Base-by-base conservation (phyloP, 2,113 vertebrate genomes). In the Trogon melanurus region DNA sequence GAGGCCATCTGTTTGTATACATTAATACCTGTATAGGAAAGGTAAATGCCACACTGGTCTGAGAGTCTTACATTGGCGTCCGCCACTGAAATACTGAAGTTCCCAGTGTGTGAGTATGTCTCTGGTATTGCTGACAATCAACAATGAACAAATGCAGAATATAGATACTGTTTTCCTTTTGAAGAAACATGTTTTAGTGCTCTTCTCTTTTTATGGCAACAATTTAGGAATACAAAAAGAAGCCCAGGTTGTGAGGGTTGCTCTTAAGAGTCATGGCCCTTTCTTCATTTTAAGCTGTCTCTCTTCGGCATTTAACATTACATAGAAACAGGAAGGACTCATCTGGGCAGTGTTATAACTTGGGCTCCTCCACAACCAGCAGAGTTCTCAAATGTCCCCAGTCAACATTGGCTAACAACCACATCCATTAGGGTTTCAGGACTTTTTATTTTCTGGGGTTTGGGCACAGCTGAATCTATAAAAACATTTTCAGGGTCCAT, bases 111-210 rank as follows among this genome's bases (percentile, higher is more conserved):
- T 30, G 11, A 6, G 4, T 29, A 8, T 8, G 6, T 44, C 36
- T 27, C 17, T 64, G 34, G 19, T 53, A 36, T 58, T 85, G 62
- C 50, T 74, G 26, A 58, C 34, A 54, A 62, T 9, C 44, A 50
- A 85, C 70, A 79, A 62, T 1, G 3, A 57, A 72, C 2, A 78
- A 69, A 69, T 6, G 2, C 32, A 65, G 50, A 53, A 69, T 18
- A 79, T 4, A 70, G 13, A n/a, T 29, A 27, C 3, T 6, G 4
- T 3, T 67, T 71, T 70, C 19, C 9, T 62, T 20, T 67, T 36
- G 32, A 75, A 54, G 25, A 58, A 48, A 71, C 0, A 0, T 9
- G 6, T 0, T 67, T 58, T 30, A 67, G 44, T 13, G 6, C 44
- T 83, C 50, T 67, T 64, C n/a, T 75, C 34, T 51, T 82, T 54